Percentiles rank a stretch among this genome's conserved stretches.
These are phyloP conservation scores for Flexamia atlantica DNA, from an alignment of 2,888 invertebrate species.

Conservation along the genomic window DNA sequence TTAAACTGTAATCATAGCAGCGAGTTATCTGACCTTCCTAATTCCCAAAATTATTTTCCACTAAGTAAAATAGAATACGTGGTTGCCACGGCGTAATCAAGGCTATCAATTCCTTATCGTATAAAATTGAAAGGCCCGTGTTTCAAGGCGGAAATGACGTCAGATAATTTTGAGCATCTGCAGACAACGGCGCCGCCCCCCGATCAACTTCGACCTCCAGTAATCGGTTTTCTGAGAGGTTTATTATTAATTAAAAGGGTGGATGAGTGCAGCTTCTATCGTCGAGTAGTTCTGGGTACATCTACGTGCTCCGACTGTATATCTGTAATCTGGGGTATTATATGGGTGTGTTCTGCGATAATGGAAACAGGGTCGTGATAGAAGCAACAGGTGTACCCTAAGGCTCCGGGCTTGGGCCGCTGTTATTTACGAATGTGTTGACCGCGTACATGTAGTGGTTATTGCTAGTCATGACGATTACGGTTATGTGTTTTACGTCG, in stretches of 20 bases:
- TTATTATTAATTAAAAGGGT: constrained; percentile 40
- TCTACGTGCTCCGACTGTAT: constrained; percentile 37
- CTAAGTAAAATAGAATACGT: constrained; percentile 11
- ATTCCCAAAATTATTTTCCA: not conserved
- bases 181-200: constrained; percentile 25
- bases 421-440: constrained; percentile 14
- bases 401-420: not conserved
- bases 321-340: constrained; percentile 4
- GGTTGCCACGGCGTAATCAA: not conserved
- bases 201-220: not conserved
- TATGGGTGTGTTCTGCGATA: constrained; percentile 16
- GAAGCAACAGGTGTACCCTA: constrained; percentile 19
- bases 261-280: constrained; percentile 8
- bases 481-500: not conserved
- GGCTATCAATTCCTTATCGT: constrained; percentile 11
- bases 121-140: constrained; percentile 32
- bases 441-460: not conserved
- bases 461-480: not conserved
- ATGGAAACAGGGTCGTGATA: not conserved
- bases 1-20: not conserved
- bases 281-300: constrained; percentile 34
- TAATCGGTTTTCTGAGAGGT: constrained; percentile 46
- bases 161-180: constrained; percentile 40
- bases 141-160: constrained; percentile 29
- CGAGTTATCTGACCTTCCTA: not conserved